phyloP scores from a whole-genome alignment of 2,888 invertebrate genomes.

The Diabrotica balteata region DNA sequence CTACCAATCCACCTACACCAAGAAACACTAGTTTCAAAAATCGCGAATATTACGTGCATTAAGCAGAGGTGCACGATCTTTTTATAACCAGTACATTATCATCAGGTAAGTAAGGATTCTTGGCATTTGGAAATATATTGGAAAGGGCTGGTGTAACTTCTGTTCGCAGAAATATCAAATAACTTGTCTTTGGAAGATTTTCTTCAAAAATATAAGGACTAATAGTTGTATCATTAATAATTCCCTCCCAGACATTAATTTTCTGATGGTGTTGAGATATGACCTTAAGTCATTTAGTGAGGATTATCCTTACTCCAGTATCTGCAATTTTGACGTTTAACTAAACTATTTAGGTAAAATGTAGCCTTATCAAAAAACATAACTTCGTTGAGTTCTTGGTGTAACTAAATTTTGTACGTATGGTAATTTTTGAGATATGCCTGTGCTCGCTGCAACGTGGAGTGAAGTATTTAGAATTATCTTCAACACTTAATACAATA shows the following conservation, averaged over 20 bases:
- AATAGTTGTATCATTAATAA: background rate
- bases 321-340: background rate
- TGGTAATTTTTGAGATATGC: too few relatives aligned
- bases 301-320: too few relatives aligned
- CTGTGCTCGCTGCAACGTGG: too few relatives aligned
- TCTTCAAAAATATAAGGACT: background rate
- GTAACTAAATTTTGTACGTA: too few relatives aligned
- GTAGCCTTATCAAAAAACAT: background rate
- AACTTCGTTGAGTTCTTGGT: background rate
- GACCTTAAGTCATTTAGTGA: too few relatives aligned
- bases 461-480: too few relatives aligned
- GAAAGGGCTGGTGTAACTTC: background rate
- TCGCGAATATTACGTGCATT: background rate
- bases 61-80: background rate
- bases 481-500: too few relatives aligned
- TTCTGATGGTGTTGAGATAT: too few relatives aligned
- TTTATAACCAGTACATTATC: background rate
- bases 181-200: background rate
- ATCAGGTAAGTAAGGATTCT: background rate
- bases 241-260: too few relatives aligned
- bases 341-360: background rate
- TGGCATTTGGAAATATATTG: background rate
- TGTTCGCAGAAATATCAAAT: background rate
- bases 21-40: background rate
- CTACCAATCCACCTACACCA: background rate